Conservation (phyloP, 2,888 invertebrate genomes). For the Coecobrya sp. region DNA sequence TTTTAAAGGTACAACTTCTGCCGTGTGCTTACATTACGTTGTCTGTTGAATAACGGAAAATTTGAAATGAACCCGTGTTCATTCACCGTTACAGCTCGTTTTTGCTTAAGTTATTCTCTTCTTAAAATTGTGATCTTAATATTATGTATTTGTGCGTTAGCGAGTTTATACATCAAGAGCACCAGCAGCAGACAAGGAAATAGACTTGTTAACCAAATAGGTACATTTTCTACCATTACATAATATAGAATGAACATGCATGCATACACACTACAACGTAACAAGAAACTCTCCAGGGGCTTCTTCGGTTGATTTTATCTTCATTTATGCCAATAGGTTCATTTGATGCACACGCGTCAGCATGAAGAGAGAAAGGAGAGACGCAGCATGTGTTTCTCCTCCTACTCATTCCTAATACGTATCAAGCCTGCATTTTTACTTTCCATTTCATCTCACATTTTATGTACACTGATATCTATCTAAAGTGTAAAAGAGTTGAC, state of each 20-base stretch:
- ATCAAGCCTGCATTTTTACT: conserved; percentile 42
- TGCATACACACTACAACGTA: background rate
- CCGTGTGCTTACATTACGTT: background rate
- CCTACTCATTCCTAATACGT: background rate
- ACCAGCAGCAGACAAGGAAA: background rate
- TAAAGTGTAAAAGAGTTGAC: conserved; percentile 68
- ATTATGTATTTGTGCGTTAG: background rate
- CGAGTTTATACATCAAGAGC: background rate
- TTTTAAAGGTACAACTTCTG: background rate
- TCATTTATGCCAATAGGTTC: conserved; percentile 79
- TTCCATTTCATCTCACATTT: conserved; percentile 61
- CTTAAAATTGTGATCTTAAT: conserved; percentile 13
- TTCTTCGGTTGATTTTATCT: conserved; percentile 78
- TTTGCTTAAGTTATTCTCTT: background rate
- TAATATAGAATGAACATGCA: background rate
- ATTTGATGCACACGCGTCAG: conserved; percentile 78
- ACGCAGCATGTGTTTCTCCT: conserved; percentile 8
- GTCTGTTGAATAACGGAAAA: conserved; percentile 14
- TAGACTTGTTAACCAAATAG: background rate
- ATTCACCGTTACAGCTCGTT: conserved; percentile 9
- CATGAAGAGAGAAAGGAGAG: background rate
- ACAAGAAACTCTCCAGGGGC: conserved; percentile 64
- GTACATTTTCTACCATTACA: background rate
- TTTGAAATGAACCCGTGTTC: conserved; percentile 22
- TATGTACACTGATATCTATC: conserved; percentile 71